These are phyloP conservation scores for Nomada fucata DNA, from an alignment of 2,888 invertebrate species.

Conservation along the genomic window DNA sequence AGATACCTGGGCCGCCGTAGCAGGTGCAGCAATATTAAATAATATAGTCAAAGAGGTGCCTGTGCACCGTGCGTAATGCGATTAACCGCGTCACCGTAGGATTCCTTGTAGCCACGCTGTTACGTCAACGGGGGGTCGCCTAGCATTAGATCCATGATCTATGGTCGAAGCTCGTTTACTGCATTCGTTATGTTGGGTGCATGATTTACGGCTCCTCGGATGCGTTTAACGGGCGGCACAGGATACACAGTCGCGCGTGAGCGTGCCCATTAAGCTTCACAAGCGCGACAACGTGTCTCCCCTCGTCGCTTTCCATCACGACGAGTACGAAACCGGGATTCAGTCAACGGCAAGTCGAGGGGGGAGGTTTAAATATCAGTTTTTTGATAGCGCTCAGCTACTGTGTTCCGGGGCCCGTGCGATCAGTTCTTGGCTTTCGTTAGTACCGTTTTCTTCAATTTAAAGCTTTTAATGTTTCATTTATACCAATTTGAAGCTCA, in stretches of 20 bases:
- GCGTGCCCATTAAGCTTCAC: slow-evolving; percentile 30
- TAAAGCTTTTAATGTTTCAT: too few species aligned
- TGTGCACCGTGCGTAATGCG: slow-evolving; percentile 56
- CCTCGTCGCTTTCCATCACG: slow-evolving; percentile 7
- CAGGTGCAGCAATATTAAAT: slow-evolving; percentile 62
- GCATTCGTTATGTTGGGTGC: slow-evolving; percentile 65
- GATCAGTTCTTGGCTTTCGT: too few species aligned
- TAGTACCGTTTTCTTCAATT: too few species aligned
- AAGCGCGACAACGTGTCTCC: slow-evolving; percentile 31
- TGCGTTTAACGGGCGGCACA: slow-evolving; percentile 45
- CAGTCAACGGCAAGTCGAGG: too few species aligned
- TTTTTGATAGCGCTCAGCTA: too few species aligned
- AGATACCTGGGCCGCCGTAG: slow-evolving; percentile 17
- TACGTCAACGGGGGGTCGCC: slow-evolving; percentile 74
- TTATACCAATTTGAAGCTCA: too few species aligned
- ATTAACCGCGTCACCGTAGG: slow-evolving; percentile 60
- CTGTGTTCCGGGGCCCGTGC: too few species aligned
- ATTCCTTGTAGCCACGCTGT: slow-evolving; percentile 64
- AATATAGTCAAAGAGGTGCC: slow-evolving; percentile 44
- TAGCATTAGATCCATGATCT: slow-evolving; percentile 73
- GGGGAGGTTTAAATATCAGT: too few species aligned
- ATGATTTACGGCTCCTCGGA: slow-evolving; percentile 64
- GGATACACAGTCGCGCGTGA: slow-evolving; percentile 44
- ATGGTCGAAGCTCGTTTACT: slow-evolving; percentile 74
- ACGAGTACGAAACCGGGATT: too few species aligned